Evolutionary conservation across 1,140 invertebrate genomes (phyloP), one percentile per base, ranked within the genome.

Genomic region (Drosophila lacteicornis): DNA sequence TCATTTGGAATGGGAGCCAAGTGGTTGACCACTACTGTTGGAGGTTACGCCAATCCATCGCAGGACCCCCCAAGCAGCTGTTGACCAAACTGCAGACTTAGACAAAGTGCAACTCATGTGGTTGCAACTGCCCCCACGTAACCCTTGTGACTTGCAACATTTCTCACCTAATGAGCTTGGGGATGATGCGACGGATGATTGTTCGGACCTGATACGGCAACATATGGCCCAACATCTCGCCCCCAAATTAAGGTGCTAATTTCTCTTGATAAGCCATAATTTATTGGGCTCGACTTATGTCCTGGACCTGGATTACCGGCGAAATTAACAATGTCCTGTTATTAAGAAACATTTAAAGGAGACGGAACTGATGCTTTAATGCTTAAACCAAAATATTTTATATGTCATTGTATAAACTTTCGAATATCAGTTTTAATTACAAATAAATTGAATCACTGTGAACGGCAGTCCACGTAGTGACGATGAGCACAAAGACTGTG

Each of bases 71-170:
- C 55, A 33, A 62, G 49, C 65, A 22, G 55, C 53, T 61, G 74
- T 50, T 33, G 65, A 55, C 71, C 69, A 36, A 63, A 42, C 19
- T 55, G 49, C 71, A 76, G 67, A 80, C 73, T 74, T 78, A 53
- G 63, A 57, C 78, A 66, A 85, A 82, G 75, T 85, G 79, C 75
- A 85, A 82, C 82, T 85, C 82, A 85, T 85, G 82, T 70, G 82
- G 82, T 86, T 78, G 75, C 59, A 56, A 63, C 55, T 36, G 19
- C 25, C 59, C 38, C 45, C 19, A 27, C 45, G 0, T 22, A 4
- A 25, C n/a, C 38, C 46, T 36, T 15, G 46, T 86, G 82, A 86
- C 83, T 86, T 79, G 70, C 75, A 60, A 66, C 69, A 71, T 75
- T 82, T 68, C 42, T 60, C 75, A 25, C 53, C 25, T 51, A 51